Evolutionary conservation across 2,113 vertebrate species (phyloP).

Genomic region (Butastur rufipennis): DNA sequence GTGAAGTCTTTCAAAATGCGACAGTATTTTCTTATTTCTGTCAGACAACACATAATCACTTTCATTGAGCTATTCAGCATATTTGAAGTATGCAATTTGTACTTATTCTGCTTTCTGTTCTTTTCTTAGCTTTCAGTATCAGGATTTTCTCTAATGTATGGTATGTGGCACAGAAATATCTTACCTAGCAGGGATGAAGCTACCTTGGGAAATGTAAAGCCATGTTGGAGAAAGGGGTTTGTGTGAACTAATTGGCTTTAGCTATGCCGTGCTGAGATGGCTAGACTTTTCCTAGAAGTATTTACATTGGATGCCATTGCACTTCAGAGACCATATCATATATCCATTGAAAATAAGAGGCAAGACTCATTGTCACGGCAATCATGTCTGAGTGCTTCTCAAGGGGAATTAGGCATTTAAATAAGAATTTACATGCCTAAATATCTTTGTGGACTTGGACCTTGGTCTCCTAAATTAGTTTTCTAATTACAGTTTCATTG

Average conservation of each 20-base stretch:
- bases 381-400: not conserved
- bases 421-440: not conserved
- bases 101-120: not conserved
- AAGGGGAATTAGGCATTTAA: not conserved
- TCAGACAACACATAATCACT: not conserved
- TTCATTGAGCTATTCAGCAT: not conserved
- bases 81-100: not conserved
- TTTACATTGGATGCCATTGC: not conserved
- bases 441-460: not conserved
- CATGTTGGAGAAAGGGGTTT: not conserved
- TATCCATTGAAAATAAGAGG: not conserved
- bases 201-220: not conserved
- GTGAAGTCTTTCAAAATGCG: not conserved
- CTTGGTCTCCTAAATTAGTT: not conserved
- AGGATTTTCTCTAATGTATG: not conserved
- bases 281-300: not conserved
- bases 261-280: not conserved
- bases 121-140: not conserved
- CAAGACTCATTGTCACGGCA: not conserved
- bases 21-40: not conserved
- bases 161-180: not conserved
- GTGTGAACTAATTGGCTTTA: not conserved
- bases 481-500: not conserved
- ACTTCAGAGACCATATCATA: not conserved
- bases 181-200: not conserved